These are phyloP conservation scores for Eristalis pertinax DNA, from an alignment of 2,888 invertebrate species.

Conservation along the genomic window DNA sequence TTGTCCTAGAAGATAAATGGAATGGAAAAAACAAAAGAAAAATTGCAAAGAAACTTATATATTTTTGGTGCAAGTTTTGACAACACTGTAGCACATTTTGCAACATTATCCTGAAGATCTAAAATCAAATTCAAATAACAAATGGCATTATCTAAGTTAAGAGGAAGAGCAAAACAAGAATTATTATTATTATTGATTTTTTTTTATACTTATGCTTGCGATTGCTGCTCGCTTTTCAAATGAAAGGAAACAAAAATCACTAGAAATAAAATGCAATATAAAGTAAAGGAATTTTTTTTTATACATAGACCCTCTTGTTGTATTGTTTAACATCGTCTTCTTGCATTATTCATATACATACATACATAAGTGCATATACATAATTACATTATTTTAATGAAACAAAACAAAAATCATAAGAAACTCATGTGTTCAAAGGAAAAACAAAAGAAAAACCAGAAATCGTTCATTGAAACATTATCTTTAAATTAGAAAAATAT, in stretches of 20 bases:
- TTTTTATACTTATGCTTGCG: constrained; percentile 14
- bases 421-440: constrained; percentile 63
- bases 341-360: not conserved
- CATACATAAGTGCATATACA: not conserved
- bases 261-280: not conserved
- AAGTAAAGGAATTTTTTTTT: constrained; percentile 14
- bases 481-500: constrained; percentile 51
- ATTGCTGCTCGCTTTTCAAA: not conserved
- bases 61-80: constrained; percentile 58
- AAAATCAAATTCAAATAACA: not conserved
- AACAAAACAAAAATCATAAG: constrained; percentile 22
- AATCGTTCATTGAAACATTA: constrained; percentile 60
- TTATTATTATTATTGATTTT: not conserved
- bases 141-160: constrained; percentile 60
- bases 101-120: constrained; percentile 61
- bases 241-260: not conserved
- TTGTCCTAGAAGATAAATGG: constrained; percentile 29
- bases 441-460: constrained; percentile 12
- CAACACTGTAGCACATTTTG: constrained; percentile 51
- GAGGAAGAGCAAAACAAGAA: constrained; percentile 7
- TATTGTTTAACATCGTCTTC: not conserved
- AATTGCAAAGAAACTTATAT: no score
- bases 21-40: constrained; percentile 8
- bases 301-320: not conserved
- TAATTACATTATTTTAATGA: not conserved